Evolutionary conservation across 2,113 vertebrate species (phyloP), one percentile per base, ranked within the genome.

Genomic region (Clarias gariepinus): DNA sequence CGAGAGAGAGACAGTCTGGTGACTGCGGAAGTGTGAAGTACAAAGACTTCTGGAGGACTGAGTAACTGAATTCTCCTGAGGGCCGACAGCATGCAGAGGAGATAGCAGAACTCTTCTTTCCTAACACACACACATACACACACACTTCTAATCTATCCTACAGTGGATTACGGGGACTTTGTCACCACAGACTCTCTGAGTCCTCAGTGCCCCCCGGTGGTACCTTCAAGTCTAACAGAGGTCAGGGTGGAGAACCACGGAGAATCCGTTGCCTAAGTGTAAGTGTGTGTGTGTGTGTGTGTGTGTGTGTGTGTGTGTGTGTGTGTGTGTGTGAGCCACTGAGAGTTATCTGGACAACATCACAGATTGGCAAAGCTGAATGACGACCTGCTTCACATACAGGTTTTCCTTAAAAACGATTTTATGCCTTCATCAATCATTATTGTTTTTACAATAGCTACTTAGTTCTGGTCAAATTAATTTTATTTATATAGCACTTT

Each of bases 81-180:
- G 95, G 94, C 93, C 92, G 93, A 91, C 94, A 95, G 94, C 93
- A 94, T 94, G 92, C 92, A 94, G 94, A 94, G 92, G 94, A 94
- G 94, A 95, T 95, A 95, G 94, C 91, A 92, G 90, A 90, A 92
- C 90, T 91, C 92, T 94, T 92, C 94, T 90, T 92, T 94, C 92
- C 93, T 90, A 92, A 82, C 85, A 92, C 93, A 90, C 89, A 93
- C 89, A 90, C 94, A 93, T 91, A 92, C 91, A 95, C 94, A 92
- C 94, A 71, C 64, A 61, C 77, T 94, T 93, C 93, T 94, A 94
- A 96, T 96, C 95, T 95, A 93, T 92, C 94, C 94, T 95, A 88
- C 95, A 95, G 93, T 95, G 94, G 97, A 95, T 96, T 96, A 96
- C 3, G 66, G 93, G 94, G 92, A 93, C 95, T 92, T 92, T 95